Base-by-base conservation (phyloP, 1,140 invertebrate genomes). In the Heliconius hewitsoni region DNA sequence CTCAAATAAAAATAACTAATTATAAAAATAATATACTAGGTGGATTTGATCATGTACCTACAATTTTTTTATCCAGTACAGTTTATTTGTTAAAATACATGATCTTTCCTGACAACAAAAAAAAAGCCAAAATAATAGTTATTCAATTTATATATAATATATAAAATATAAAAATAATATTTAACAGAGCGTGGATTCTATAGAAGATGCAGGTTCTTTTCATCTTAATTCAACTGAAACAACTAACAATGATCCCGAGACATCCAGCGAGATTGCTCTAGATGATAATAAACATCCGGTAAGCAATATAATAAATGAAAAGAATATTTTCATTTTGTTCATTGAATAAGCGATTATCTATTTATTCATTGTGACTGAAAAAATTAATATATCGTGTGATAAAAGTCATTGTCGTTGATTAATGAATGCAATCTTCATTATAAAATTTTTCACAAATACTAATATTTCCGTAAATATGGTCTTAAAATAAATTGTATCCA, bases 151-250 rank as follows among this genome's bases (percentile, higher is more conserved):
- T n/a, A n/a, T n/a, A n/a, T n/a, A n/a, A n/a, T n/a, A n/a, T n/a
- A n/a, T n/a, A n/a, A n/a, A n/a, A n/a, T n/a, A n/a, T n/a, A n/a
- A n/a, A n/a, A n/a, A n/a, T n/a, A 9, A 78, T n/a, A 78, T 78
- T 39, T 55, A 74, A 72, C 93, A 97, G 97, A 97, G 97, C 89
- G 96, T 97, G 87, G 97, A 97, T 90, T 97, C 97, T 34, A 96
- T 96, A 77, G 96, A 97, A 90, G 97, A 97, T 86, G 95, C 96
- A 11, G 96, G 95, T 66, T 96, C 96, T 3, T 95, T 96, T 81
- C 96, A 96, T 84, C 93, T 96, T 81, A 96, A 96, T 91, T 96
- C 96, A 5, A 96, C 95, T 6, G 96, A 96, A 86, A 96, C 96
- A 18, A 96, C 95, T n/a, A 96, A 96, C 86, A 95, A 95, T 57